Percentiles rank a stretch among this genome's conserved stretches.
phyloP scores from a whole-genome alignment of 1,140 invertebrate genomes.

The Subanguina moxae region DNA sequence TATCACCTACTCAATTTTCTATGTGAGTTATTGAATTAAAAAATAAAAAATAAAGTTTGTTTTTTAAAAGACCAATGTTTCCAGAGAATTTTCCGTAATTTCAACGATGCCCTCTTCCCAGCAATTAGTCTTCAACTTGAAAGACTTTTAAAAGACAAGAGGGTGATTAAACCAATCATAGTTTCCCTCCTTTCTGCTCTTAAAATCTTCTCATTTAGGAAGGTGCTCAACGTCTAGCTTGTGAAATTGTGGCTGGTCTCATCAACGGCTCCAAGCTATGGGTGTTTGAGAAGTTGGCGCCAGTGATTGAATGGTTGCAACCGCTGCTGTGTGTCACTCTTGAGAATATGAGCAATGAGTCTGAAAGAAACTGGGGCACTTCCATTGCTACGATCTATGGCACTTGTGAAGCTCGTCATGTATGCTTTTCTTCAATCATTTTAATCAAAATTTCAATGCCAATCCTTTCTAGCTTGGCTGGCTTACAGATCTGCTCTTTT shows the following conservation, averaged over 20 bases:
- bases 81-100: conserved; percentile 74
- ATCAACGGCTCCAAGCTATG: conserved; percentile 78
- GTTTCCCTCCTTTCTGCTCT: background rate
- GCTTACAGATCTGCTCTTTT: conserved; percentile 47
- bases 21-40: conserved; percentile 67
- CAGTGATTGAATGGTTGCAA: conserved; percentile 60
- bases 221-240: conserved; percentile 75
- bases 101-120: conserved; percentile 68
- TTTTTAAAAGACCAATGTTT: conserved; percentile 44
- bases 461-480: conserved; percentile 20
- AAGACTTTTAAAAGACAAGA: conserved; percentile 67
- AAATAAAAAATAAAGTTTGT: too few species aligned
- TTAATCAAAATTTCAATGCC: too few species aligned
- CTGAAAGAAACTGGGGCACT: conserved; percentile 72
- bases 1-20: conserved; percentile 66
- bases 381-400: conserved; percentile 65
- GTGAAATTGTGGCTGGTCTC: conserved; percentile 75
- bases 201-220: conserved; percentile 64
- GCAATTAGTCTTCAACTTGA: conserved; percentile 69
- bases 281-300: conserved; percentile 67
- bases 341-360: conserved; percentile 63
- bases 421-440: too few species aligned
- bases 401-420: conserved; percentile 38
- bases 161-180: conserved; percentile 43
- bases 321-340: conserved; percentile 58